Evolutionary conservation across 2,113 vertebrate species (phyloP).

Genomic region (Onychostoma macrolepis): DNA sequence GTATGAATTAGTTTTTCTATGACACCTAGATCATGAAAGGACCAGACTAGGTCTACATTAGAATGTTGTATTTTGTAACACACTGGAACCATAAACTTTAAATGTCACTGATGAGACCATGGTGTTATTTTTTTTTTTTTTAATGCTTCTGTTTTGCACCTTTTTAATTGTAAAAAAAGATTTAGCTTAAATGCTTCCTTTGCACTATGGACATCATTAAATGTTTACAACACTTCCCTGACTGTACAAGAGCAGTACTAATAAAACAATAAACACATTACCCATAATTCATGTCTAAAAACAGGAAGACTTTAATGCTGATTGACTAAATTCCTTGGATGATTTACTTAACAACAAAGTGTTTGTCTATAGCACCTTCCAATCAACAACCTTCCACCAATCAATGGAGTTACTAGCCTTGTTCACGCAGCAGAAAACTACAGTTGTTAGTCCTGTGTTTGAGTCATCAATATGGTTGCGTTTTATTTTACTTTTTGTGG

Average conservation of each 20-base stretch:
- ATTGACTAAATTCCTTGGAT: constrained; percentile 26
- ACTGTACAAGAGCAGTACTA: constrained; percentile 31
- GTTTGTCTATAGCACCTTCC: not conserved
- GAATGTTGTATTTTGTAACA: not conserved
- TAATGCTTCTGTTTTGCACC: constrained; percentile 42
- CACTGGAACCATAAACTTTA: not conserved
- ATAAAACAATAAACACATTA: constrained; percentile 16
- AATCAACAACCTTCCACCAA: not conserved
- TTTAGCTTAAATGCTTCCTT: constrained; percentile 26
- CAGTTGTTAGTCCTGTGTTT: not conserved
- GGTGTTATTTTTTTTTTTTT: constrained; percentile 17
- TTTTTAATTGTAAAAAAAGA: not conserved
- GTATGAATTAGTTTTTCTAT: not conserved
- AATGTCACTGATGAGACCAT: constrained; percentile 17
- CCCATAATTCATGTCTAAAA: constrained; percentile 6
- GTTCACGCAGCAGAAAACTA: not conserved
- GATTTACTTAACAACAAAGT: not conserved
- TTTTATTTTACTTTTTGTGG: not conserved
- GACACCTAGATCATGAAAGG: not conserved
- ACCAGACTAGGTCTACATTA: not conserved
- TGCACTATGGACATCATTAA: constrained; percentile 54
- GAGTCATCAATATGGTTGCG: not conserved
- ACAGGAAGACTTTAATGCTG: constrained; percentile 35
- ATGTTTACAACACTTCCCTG: constrained; percentile 40
- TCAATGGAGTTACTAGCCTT: not conserved